Base-by-base conservation (phyloP, 2,113 vertebrate genomes). In the Athene noctua region DNA sequence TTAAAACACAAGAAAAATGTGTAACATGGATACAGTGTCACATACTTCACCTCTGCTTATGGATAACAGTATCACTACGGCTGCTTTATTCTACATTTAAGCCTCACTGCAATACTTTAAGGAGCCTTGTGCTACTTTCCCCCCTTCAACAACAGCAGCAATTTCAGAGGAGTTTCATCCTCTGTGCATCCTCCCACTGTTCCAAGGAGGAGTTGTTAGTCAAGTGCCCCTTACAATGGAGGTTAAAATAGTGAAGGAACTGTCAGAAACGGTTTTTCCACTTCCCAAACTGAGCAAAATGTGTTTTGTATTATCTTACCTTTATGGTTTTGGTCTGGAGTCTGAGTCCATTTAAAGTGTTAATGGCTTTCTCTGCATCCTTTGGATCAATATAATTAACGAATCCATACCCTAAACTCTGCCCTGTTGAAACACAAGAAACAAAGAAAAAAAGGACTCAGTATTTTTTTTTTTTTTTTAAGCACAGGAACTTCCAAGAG, bases 301-400 rank as follows among this genome's bases (percentile, higher is more conserved):
- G 61, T 25, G 85, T 90, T 94, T 80, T 65, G 34, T 54, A 26
- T 97, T 62, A 36, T 96, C 98, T 99, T 99, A 99, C 99, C 99
- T 99, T 99, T 98, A 99, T 99, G 96, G 99, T 99, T 99, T 99
- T 99, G 98, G 99, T 99, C 98, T 99, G 99, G 98, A 99, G 99
- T 99, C 99, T 99, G 98, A 99, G 99, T 99, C 99, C 99, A 98
- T 99, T 99, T 99, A 99, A 99, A 96, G 99, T 99, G 98, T 99
- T 99, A 99, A 99, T 99, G 99, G 99, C 99, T 99, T 99, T 99
- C 99, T 99, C 99, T 98, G 99, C 99, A 98, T 99, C 99, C 99
- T 99, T 99, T 99, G 99, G 99, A 98, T 99, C 99, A 97, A 99
- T 99, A 98, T 99, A 99, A 98, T 99, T 99, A 98, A 99, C 99